Base-by-base conservation (phyloP, 1,140 invertebrate species). In the Caerostris darwini region DNA sequence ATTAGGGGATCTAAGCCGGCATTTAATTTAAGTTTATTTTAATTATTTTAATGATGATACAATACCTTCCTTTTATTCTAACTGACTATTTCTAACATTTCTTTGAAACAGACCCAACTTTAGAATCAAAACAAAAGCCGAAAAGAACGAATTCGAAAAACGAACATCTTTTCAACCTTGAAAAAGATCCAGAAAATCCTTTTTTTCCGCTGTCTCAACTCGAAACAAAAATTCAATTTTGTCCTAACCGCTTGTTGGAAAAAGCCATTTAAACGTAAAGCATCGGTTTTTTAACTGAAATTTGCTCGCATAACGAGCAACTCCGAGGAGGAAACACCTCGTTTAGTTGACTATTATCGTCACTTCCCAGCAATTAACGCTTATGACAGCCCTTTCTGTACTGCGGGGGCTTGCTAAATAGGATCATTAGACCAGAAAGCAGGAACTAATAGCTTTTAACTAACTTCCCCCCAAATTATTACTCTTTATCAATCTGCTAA, bases 371-470 rank as follows among this genome's bases (percentile, higher is more conserved):
- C 88, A 90, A 90, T 90, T 69, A 90, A 69, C 34, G 85, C 85
- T 59, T 64, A 12, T 64, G 85, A 50, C 59, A 87, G 85, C 59
- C 34, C 61, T 87, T 87, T 87, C 58, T n/a, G n/a, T n/a, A 61
- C 7, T 19, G 58, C 50, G 2, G 86, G 7, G 12, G 12, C 67
- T 71, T 71, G 50, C 71, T 71, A 90, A 71, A 71, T 56, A 71
- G 14, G 67, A 50, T 57, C 88, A 90, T 90, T 90, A 90, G 50
- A 34, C 59, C 59, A 14, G 85, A 67, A 56, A 54, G 53, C 50
- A 90, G 50, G n/a, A 57, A 90, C 88, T 90, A 71, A 90, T 90
- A 90, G 88, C 67, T 71, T 57, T 71, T 71, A 71, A 71, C 88
- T 57, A 53, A 71, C 67, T 90, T 71, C 59, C 17, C 59, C 17